Conservation (phyloP, 2,113 vertebrate genomes). For the Aspidoscelis tigris region DNA sequence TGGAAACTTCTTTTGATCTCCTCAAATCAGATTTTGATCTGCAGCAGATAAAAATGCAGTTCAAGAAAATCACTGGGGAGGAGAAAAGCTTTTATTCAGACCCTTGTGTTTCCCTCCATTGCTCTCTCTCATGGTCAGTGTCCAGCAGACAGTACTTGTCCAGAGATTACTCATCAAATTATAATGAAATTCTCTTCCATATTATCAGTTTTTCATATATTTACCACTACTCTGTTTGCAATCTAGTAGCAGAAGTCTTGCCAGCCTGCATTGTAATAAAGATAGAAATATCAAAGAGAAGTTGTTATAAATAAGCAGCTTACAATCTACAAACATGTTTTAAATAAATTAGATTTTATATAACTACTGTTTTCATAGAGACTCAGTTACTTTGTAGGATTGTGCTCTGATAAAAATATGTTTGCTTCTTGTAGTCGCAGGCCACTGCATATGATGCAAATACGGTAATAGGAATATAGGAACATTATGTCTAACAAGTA, state of each 20-base stretch:
- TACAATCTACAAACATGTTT: not conserved
- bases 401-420: not conserved
- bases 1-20: too few relatives aligned
- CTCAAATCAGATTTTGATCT: too few relatives aligned
- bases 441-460: not conserved
- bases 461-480: not conserved
- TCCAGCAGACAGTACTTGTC: too few relatives aligned
- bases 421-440: not conserved
- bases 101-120: too few relatives aligned
- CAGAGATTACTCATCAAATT: not conserved
- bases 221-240: not conserved
- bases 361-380: not conserved
- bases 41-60: too few relatives aligned
- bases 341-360: not conserved
- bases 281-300: not conserved
- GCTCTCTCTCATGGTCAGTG: too few relatives aligned
- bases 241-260: not conserved
- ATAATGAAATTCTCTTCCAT: not conserved
- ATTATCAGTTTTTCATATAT: not conserved
- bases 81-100: too few relatives aligned
- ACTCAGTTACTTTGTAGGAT: not conserved
- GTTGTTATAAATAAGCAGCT: not conserved
- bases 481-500: not conserved
- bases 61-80: too few relatives aligned
- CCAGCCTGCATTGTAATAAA: not conserved